Conservation (phyloP, 2,888 invertebrate species). For the Orchesella flavescens region DNA sequence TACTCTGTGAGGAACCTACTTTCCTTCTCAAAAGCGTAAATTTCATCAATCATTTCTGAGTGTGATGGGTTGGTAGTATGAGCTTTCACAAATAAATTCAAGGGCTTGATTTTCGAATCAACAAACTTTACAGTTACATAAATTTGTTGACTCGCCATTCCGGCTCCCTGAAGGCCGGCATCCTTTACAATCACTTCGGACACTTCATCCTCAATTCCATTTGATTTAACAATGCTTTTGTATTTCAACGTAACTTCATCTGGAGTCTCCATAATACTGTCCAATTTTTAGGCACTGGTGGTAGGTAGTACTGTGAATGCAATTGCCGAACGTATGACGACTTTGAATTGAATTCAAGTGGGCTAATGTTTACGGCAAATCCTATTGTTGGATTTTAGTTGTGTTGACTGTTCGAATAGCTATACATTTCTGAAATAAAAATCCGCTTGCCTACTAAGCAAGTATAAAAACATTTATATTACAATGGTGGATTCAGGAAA, state of each 20-base stretch:
- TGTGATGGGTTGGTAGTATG: neutral
- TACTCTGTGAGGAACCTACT: slow-evolving; percentile 49
- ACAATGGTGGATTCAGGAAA: no score
- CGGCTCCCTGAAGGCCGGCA: slow-evolving; percentile 50
- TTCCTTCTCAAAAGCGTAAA: slow-evolving; percentile 60
- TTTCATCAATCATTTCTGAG: slow-evolving; percentile 25
- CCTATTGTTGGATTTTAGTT: no score
- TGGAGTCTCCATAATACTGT: neutral
- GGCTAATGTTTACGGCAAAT: no score
- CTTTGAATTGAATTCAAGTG: no score
- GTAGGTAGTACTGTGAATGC: no score
- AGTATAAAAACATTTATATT: no score
- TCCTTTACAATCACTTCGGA: slow-evolving; percentile 23
- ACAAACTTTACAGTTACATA: slow-evolving; percentile 56
- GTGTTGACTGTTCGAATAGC: no score
- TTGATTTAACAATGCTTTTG: slow-evolving; percentile 23
- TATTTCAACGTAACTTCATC: slow-evolving; percentile 8
- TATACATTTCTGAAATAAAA: no score
- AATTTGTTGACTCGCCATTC: slow-evolving; percentile 33
- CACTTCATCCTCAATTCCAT: slow-evolving; percentile 49
- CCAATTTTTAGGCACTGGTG: neutral
- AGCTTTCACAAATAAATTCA: slow-evolving; percentile 63
- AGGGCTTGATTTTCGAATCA: slow-evolving; percentile 7
- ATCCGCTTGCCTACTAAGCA: no score
- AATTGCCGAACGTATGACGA: no score